Percentiles rank a stretch among this genome's conserved stretches.
These are phyloP conservation scores for Drosophila baimaii DNA, from an alignment of 1,140 invertebrate species.

Conservation along the genomic window DNA sequence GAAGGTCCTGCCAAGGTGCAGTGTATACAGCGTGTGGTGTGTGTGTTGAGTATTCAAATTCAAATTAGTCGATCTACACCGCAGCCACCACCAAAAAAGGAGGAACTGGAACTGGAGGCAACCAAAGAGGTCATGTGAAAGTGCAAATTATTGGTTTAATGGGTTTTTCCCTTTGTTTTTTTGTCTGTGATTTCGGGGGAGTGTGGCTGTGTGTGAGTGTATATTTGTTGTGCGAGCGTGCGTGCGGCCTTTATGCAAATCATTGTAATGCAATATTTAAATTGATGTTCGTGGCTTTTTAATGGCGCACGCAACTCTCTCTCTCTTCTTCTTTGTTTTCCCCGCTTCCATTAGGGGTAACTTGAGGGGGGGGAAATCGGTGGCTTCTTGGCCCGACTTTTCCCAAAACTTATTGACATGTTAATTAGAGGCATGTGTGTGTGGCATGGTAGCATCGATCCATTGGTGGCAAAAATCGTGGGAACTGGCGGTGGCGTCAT, in stretches of 20 bases:
- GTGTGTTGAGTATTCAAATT: slow-evolving; percentile 44
- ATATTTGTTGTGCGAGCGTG: slow-evolving; percentile 14
- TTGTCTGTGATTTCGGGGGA: slow-evolving; percentile 58
- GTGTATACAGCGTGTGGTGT: slow-evolving; percentile 6
- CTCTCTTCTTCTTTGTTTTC: background rate
- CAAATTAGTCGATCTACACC: slow-evolving; percentile 67
- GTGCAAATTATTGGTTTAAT: slow-evolving; percentile 80
- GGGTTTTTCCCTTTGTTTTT: slow-evolving; percentile 41
- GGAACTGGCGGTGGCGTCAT: slow-evolving; percentile 4
- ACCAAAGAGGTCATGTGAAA: slow-evolving; percentile 73
- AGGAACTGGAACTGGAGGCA: slow-evolving; percentile 1
- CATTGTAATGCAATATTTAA: slow-evolving; percentile 82
- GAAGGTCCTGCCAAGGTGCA: slow-evolving; percentile 51
- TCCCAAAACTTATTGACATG: slow-evolving; percentile 37
- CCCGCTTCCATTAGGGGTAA: slow-evolving; percentile 40
- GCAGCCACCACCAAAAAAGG: slow-evolving; percentile 16
- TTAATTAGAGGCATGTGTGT: slow-evolving; percentile 38
- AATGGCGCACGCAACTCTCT: slow-evolving; percentile 67
- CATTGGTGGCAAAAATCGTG: slow-evolving; percentile 22
- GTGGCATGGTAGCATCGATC: slow-evolving; percentile 8
- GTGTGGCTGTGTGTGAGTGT: background rate
- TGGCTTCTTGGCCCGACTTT: slow-evolving; percentile 14
- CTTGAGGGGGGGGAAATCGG: background rate
- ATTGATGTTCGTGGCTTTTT: slow-evolving; percentile 78
- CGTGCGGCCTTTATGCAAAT: slow-evolving; percentile 74